phyloP scores from a whole-genome alignment of 2,888 invertebrate species.

The Frankliniella intonsa region DNA sequence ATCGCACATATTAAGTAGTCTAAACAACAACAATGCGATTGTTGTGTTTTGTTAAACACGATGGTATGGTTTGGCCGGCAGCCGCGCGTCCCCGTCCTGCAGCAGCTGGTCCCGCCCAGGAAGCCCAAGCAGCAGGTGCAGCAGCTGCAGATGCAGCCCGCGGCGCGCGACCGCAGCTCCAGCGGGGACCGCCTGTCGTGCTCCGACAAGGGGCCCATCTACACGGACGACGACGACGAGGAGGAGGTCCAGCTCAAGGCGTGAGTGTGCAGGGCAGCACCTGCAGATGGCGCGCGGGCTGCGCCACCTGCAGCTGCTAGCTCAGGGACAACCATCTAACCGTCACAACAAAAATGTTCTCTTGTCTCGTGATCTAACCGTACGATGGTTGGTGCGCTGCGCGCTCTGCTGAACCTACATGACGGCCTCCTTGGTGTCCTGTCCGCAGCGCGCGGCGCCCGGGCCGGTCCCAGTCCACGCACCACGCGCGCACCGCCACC shows the following conservation, averaged over 20 bases:
- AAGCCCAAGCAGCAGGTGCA: not conserved
- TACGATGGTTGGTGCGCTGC: not conserved
- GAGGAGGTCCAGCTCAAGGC: not conserved
- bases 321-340: too few species aligned
- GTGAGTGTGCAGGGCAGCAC: not conserved
- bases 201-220: conserved; percentile 5
- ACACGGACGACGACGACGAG: conserved; percentile 7
- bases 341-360: too few species aligned
- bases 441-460: not conserved
- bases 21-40: not conserved
- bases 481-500: not conserved
- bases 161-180: not conserved
- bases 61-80: not conserved
- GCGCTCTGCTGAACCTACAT: not conserved
- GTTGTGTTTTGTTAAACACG: not conserved
- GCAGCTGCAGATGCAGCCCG: not conserved
- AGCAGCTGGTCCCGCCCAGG: not conserved
- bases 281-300: too few species aligned
- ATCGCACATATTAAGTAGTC: too few species aligned
- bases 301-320: too few species aligned
- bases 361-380: too few species aligned
- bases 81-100: not conserved
- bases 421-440: not conserved
- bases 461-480: not conserved
- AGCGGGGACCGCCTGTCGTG: conserved; percentile 7